phyloP scores from a whole-genome alignment of 2,797 vertebrate genomes.

The Danio jaintianensis region DNA sequence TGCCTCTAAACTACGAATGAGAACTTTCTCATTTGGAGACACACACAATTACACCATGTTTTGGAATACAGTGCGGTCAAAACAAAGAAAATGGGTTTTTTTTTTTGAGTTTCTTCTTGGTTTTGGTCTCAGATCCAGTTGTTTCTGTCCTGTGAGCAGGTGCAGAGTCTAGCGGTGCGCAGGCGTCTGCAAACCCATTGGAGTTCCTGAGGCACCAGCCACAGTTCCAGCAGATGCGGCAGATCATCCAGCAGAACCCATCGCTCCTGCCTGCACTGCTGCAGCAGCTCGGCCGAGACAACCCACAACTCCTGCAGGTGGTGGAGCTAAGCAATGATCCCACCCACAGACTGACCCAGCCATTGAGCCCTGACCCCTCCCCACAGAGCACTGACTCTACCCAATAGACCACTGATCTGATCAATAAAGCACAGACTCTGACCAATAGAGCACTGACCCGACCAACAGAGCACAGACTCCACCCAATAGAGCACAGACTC shows the following conservation, averaged over 20 bases:
- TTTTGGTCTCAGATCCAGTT: slow-evolving; percentile 48
- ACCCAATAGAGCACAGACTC: no score
- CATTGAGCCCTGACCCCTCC: no score
- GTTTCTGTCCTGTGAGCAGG: slow-evolving; percentile 58
- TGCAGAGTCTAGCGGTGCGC: slow-evolving; percentile 21
- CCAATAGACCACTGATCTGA: no score
- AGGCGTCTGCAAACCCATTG: slow-evolving; percentile 71
- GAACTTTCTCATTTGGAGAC: background rate
- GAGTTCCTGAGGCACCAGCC: slow-evolving; percentile 83
- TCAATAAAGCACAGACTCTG: no score
- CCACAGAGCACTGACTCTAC: no score
- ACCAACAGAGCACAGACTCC: no score
- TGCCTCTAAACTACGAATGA: background rate
- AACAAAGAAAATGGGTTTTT: slow-evolving; percentile 6
- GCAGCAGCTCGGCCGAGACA: slow-evolving; percentile 82
- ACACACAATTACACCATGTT: background rate
- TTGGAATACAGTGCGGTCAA: background rate
- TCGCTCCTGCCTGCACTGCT: slow-evolving; percentile 78
- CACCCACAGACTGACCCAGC: no score
- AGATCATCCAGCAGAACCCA: slow-evolving; percentile 84
- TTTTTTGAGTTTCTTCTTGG: slow-evolving; percentile 38
- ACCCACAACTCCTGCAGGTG: slow-evolving; percentile 82
- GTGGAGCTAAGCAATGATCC: background rate
- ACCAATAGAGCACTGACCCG: no score
- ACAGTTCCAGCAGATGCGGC: slow-evolving; percentile 84